These are phyloP conservation scores for Pterostichus niger DNA, from an alignment of 2,888 invertebrate genomes.

Conservation along the genomic window DNA sequence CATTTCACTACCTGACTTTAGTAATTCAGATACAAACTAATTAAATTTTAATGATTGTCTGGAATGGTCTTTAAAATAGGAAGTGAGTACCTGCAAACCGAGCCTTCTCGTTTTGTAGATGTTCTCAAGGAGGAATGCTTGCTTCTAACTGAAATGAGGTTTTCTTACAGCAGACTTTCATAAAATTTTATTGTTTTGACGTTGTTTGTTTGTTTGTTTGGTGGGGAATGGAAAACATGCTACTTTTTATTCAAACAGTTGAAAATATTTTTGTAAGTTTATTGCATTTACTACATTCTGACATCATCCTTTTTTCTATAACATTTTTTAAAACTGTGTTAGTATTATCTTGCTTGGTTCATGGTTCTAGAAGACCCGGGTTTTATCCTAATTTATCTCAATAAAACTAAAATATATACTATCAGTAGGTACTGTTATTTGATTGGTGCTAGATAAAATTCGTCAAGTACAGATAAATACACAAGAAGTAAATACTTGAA, in stretches of 20 bases:
- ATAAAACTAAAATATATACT: no score
- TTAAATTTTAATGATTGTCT: slow-evolving; percentile 43
- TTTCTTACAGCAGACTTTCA: not conserved
- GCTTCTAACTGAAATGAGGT: slow-evolving; percentile 1
- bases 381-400: no score
- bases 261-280: no score
- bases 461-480: no score
- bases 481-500: no score
- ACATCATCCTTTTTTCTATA: no score
- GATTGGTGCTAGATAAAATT: no score
- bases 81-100: slow-evolving; percentile 10
- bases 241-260: not conserved
- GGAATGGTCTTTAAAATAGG: slow-evolving; percentile 43
- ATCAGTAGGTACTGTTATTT: no score
- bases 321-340: no score
- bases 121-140: not conserved
- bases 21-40: slow-evolving; percentile 41
- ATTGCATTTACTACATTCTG: no score
- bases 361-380: no score
- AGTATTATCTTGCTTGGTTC: no score
- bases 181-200: slow-evolving; percentile 41
- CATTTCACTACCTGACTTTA: slow-evolving; percentile 25
- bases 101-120: not conserved
- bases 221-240: not conserved
- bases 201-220: not conserved